Conservation (phyloP, 1,140 invertebrate genomes). For the Halesus radiatus region DNA sequence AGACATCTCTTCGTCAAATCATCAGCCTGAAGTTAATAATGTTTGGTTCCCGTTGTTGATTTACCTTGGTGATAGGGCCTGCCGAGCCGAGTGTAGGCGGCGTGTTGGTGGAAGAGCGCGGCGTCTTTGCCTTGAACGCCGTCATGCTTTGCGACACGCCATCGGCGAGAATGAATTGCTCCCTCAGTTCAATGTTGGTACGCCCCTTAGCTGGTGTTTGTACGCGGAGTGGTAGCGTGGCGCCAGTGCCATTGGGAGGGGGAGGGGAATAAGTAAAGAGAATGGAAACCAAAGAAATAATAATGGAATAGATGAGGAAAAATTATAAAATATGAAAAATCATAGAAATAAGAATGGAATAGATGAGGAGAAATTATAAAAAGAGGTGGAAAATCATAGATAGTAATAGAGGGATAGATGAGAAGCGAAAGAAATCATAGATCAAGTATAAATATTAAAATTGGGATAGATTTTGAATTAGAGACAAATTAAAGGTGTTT, state of each 20-base stretch:
- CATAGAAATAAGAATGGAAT: no score
- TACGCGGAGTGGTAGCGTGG: neutral
- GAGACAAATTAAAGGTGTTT: neutral
- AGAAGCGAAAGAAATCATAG: neutral
- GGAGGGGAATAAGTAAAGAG: constrained; percentile 55
- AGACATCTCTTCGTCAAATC: no score
- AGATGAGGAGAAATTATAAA: neutral
- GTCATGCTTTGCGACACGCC: constrained; percentile 98
- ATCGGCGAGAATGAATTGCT: constrained; percentile 98
- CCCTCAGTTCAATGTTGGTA: constrained; percentile 98
- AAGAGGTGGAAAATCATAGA: no score
- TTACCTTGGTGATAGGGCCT: constrained; percentile 95
- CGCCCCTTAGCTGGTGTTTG: constrained; percentile 92
- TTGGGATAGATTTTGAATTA: neutral
- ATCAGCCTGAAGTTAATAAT: neutral
- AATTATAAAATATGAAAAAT: neutral
- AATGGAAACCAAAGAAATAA: constrained; percentile 62
- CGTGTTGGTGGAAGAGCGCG: constrained; percentile 82
- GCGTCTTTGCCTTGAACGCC: constrained; percentile 92
- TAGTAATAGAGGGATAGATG: no score
- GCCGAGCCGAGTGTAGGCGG: constrained; percentile 73
- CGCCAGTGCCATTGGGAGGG: neutral
- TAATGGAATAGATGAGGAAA: neutral
- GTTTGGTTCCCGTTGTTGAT: constrained; percentile 5
- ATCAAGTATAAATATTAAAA: neutral